Conservation (phyloP, 2,888 invertebrate species). For the Napeogenes sylphis region DNA sequence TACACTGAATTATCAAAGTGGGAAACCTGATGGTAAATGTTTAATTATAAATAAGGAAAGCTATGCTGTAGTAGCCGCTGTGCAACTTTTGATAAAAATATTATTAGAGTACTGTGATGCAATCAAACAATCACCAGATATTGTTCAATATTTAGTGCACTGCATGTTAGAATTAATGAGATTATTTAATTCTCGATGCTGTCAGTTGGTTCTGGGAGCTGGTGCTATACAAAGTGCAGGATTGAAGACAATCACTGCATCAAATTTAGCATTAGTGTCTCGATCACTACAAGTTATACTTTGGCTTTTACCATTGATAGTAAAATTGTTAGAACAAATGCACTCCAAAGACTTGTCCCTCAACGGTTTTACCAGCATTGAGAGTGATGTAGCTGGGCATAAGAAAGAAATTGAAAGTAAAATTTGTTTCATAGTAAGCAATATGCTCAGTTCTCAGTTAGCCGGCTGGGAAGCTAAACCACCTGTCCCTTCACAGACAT, state of each 20-base stretch:
- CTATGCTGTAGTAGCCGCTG: constrained; percentile 88
- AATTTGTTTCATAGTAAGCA: constrained; percentile 92
- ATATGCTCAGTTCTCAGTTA: constrained; percentile 88
- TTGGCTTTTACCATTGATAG: constrained; percentile 86
- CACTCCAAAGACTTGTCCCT: constrained; percentile 70
- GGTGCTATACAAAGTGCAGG: constrained; percentile 97
- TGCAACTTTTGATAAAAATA: constrained; percentile 91
- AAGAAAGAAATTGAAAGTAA: constrained; percentile 95
- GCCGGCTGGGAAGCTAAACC: constrained; percentile 95
- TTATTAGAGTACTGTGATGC: constrained; percentile 94
- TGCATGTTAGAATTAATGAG: constrained; percentile 92
- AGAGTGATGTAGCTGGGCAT: constrained; percentile 90
- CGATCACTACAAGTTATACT: constrained; percentile 89
- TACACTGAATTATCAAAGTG: constrained; percentile 52
- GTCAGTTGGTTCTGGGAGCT: constrained; percentile 96
- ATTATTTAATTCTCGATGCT: constrained; percentile 91
- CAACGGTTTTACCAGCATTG: constrained; percentile 82
- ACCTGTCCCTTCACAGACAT: constrained; percentile 94
- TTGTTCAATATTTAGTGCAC: constrained; percentile 88
- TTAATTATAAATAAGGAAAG: constrained; percentile 83
- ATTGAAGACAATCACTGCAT: constrained; percentile 94
- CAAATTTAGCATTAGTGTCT: constrained; percentile 92
- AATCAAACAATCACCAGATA: constrained; percentile 85
- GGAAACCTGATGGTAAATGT: constrained; percentile 73
- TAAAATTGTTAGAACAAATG: constrained; percentile 81